Conservation (phyloP, 2,797 vertebrate species). For the Pterois miles region DNA sequence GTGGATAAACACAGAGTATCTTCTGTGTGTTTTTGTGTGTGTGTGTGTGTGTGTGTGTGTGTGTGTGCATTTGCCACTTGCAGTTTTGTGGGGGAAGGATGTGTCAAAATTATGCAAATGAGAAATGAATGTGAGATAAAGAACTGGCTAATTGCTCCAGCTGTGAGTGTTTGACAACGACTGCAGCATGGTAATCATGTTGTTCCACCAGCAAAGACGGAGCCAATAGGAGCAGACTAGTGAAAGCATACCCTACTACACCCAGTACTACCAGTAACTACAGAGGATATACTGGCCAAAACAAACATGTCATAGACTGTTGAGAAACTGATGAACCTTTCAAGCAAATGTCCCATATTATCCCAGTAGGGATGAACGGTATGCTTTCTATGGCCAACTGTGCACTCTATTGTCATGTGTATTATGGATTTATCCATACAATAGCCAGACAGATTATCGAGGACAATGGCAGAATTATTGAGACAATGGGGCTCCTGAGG, state of each 20-base stretch:
- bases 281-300: neutral
- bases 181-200: slow-evolving; percentile 29
- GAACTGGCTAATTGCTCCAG: slow-evolving; percentile 59
- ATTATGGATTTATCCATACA: slow-evolving; percentile 58
- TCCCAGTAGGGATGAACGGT: slow-evolving; percentile 20
- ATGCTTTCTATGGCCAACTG: slow-evolving; percentile 27
- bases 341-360: slow-evolving; percentile 14
- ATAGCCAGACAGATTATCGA: slow-evolving; percentile 62
- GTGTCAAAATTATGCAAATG: slow-evolving; percentile 65
- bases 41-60: slow-evolving; percentile 8
- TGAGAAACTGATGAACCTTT: slow-evolving; percentile 23
- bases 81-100: slow-evolving; percentile 39
- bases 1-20: slow-evolving; percentile 52
- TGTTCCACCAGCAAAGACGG: neutral
- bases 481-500: slow-evolving; percentile 58
- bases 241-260: neutral
- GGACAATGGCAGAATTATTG: slow-evolving; percentile 65
- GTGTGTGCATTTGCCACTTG: slow-evolving; percentile 10
- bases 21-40: slow-evolving; percentile 1
- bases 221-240: neutral
- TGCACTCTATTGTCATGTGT: slow-evolving; percentile 45
- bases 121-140: slow-evolving; percentile 45
- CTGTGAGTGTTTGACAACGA: slow-evolving; percentile 46
- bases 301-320: neutral
- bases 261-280: neutral